phyloP scores from a whole-genome alignment of 1,140 invertebrate genomes.

The Tetramorium simillimum region DNA sequence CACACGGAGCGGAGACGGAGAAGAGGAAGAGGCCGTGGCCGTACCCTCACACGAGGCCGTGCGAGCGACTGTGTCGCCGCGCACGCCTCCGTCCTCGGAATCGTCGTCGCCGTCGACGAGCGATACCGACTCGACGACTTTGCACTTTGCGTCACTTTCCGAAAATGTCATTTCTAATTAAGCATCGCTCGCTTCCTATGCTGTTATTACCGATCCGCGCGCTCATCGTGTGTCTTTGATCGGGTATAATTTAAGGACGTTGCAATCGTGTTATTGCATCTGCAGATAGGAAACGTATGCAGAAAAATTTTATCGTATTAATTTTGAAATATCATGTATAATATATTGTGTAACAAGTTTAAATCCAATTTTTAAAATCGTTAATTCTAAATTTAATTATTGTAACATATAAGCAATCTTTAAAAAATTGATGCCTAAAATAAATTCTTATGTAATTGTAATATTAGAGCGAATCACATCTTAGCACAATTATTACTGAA shows the following conservation, averaged over 20 bases:
- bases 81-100: constrained; percentile 52
- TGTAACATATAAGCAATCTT: too few species aligned
- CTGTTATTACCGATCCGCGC: constrained; percentile 58
- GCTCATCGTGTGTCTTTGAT: not conserved
- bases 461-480: too few species aligned
- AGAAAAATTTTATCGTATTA: too few species aligned
- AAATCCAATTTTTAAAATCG: too few species aligned
- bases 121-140: constrained; percentile 40
- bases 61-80: constrained; percentile 64
- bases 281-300: too few species aligned
- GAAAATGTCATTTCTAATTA: constrained; percentile 68
- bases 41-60: not conserved
- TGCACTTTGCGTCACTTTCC: constrained; percentile 58
- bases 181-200: constrained; percentile 26
- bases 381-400: too few species aligned
- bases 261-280: too few species aligned
- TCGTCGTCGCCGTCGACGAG: not conserved
- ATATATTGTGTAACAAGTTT: too few species aligned
- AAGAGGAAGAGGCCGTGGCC: constrained; percentile 32
- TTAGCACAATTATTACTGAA: too few species aligned
- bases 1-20: constrained; percentile 7
- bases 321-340: too few species aligned
- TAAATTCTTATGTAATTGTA: too few species aligned
- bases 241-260: not conserved
- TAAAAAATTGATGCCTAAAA: too few species aligned